These are phyloP conservation scores for Liopterus haemorrhoidalis DNA, from an alignment of 2,888 invertebrate genomes.

Conservation along the genomic window DNA sequence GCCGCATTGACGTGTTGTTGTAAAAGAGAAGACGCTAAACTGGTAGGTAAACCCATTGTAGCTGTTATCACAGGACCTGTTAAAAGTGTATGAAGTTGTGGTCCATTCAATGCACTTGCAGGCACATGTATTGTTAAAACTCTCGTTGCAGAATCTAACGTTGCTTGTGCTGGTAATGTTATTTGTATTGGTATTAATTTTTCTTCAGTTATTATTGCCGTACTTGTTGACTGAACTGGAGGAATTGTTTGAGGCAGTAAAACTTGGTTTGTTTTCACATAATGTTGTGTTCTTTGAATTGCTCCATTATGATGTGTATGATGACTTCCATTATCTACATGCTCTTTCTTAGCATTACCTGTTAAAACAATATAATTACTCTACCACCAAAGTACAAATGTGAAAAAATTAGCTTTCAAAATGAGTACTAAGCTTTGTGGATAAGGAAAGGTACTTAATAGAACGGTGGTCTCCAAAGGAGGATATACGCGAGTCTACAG, in stretches of 20 bases:
- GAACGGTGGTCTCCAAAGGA: too few species aligned
- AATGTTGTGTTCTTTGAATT: too few species aligned
- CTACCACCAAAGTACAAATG: too few species aligned
- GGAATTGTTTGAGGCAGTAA: conserved; percentile 30
- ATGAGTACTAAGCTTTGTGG: too few species aligned
- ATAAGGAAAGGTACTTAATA: too few species aligned
- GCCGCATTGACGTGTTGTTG: conserved; percentile 86
- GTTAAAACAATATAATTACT: too few species aligned
- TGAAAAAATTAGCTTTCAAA: too few species aligned
- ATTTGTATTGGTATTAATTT: conserved; percentile 61
- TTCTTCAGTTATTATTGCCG: conserved; percentile 39
- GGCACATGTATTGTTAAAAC: conserved; percentile 87
- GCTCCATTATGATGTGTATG: too few species aligned
- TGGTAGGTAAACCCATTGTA: conserved; percentile 79
- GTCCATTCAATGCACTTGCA: conserved; percentile 62
- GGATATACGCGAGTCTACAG: too few species aligned
- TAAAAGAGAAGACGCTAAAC: conserved; percentile 73
- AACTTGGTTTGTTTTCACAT: too few species aligned
- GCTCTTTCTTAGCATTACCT: too few species aligned
- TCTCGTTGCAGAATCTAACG: conserved; percentile 58
- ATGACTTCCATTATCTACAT: too few species aligned
- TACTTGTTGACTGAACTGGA: conserved; percentile 41
- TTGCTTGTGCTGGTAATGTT: conserved; percentile 75
- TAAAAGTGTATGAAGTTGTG: conserved; percentile 60
- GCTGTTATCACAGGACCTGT: conserved; percentile 86